Evolutionary conservation across 2,797 vertebrate genomes (phyloP).

Genomic region (Pterois miles): DNA sequence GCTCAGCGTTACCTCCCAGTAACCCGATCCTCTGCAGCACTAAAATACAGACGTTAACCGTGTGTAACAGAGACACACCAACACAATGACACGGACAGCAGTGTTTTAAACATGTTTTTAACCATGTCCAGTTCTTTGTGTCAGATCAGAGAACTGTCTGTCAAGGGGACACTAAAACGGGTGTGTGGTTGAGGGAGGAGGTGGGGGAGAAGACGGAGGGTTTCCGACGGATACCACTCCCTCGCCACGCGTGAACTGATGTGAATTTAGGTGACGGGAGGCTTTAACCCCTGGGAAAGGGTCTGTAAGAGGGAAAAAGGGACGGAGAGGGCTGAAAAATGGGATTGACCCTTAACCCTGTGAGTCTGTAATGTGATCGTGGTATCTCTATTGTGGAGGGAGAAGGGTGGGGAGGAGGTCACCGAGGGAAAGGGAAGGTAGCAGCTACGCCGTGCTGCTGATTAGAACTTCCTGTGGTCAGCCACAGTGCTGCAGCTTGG

Average conservation of each 20-base stretch:
- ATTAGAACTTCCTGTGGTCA: constrained; percentile 80
- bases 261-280: constrained; percentile 78
- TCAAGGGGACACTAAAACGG: constrained; percentile 63
- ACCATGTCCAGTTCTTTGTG: constrained; percentile 67
- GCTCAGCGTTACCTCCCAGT: constrained; percentile 27
- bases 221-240: constrained; percentile 70
- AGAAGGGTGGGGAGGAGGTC: constrained; percentile 63
- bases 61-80: constrained; percentile 45
- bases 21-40: constrained; percentile 34
- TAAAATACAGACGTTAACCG: constrained; percentile 37
- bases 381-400: constrained; percentile 76
- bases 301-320: constrained; percentile 47
- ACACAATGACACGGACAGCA: constrained; percentile 57
- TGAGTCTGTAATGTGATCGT: constrained; percentile 75
- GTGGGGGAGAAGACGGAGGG: constrained; percentile 37
- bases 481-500: constrained; percentile 32
- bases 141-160: constrained; percentile 61
- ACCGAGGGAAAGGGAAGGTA: constrained; percentile 71
- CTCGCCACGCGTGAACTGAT: constrained; percentile 79
- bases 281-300: constrained; percentile 74
- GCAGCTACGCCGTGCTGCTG: constrained; percentile 59
- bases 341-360: constrained; percentile 78
- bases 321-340: constrained; percentile 75
- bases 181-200: constrained; percentile 11
- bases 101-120: constrained; percentile 63